Evolutionary conservation across 2,113 vertebrate genomes (phyloP).

Genomic region (Syngnathus scovelli): DNA sequence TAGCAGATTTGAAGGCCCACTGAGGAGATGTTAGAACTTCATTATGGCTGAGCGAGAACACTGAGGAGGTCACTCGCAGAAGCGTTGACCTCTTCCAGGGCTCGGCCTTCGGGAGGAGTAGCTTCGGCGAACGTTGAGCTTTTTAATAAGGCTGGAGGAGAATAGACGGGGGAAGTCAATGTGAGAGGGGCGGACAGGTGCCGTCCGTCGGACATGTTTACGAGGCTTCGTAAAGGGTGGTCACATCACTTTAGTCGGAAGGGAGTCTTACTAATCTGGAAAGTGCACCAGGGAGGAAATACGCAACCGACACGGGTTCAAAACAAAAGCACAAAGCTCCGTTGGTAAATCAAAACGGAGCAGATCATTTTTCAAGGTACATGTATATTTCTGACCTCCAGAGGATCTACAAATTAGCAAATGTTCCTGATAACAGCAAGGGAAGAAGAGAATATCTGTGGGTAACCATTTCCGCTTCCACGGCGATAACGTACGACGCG

Average conservation of each 20-base stretch:
- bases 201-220: slow-evolving; percentile 50
- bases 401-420: neutral
- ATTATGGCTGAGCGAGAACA: slow-evolving; percentile 27
- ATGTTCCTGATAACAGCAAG: neutral
- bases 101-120: slow-evolving; percentile 35
- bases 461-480: neutral
- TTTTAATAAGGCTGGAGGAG: slow-evolving; percentile 52
- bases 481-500: neutral
- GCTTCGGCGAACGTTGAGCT: slow-evolving; percentile 7
- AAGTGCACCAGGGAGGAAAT: slow-evolving; percentile 42
- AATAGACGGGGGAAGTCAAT: slow-evolving; percentile 38
- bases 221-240: slow-evolving; percentile 51
- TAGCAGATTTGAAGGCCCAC: slow-evolving; percentile 18
- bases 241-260: slow-evolving; percentile 28
- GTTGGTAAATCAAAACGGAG: neutral
- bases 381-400: neutral
- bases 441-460: neutral
- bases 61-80: neutral
- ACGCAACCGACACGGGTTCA: slow-evolving; percentile 12
- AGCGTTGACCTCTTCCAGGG: slow-evolving; percentile 13
- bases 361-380: slow-evolving; percentile 10
- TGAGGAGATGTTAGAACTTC: slow-evolving; percentile 32
- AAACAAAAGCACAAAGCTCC: slow-evolving; percentile 1
- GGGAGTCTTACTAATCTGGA: slow-evolving; percentile 45
- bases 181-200: slow-evolving; percentile 43